Conservation (phyloP, 1,140 invertebrate genomes). For the Drosophila rufa region DNA sequence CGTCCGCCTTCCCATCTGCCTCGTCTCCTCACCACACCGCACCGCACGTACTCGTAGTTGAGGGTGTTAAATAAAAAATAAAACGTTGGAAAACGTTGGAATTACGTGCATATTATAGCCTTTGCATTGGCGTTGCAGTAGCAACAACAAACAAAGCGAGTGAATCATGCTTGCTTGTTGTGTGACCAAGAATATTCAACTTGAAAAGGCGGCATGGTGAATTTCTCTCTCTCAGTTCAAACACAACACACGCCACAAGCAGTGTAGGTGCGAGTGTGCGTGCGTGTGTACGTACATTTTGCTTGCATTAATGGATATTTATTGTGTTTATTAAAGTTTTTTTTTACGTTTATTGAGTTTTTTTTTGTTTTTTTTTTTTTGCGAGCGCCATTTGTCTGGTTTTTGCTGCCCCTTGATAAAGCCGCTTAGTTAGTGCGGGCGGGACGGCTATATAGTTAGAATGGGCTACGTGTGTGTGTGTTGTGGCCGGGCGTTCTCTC, state of each 20-base stretch:
- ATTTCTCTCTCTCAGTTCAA: slow-evolving; percentile 41
- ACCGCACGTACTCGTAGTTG: slow-evolving; percentile 24
- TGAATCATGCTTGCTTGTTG: slow-evolving; percentile 63
- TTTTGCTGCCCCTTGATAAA: slow-evolving; percentile 31
- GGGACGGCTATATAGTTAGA: slow-evolving; percentile 45
- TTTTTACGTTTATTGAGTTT: slow-evolving; percentile 8
- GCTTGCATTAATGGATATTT: slow-evolving; percentile 46
- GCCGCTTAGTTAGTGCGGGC: slow-evolving; percentile 37
- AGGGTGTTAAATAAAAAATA: slow-evolving; percentile 69
- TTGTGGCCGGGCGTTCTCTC: slow-evolving; percentile 13
- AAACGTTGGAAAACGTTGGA: slow-evolving; percentile 45
- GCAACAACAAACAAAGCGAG: slow-evolving; percentile 72
- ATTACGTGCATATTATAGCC: slow-evolving; percentile 52
- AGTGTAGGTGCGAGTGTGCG: not conserved
- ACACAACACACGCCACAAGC: slow-evolving; percentile 44
- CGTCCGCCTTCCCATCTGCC: slow-evolving; percentile 7
- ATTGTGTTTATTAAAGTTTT: slow-evolving; percentile 20
- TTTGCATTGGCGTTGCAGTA: slow-evolving; percentile 46
- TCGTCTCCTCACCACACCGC: slow-evolving; percentile 17
- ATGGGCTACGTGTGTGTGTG: slow-evolving; percentile 4
- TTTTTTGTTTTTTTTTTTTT: slow-evolving; percentile 24
- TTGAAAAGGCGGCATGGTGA: slow-evolving; percentile 69
- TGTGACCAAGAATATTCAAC: slow-evolving; percentile 41
- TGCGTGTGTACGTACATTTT: not conserved
- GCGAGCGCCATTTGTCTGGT: slow-evolving; percentile 38